These are phyloP conservation scores for Willowsia nigromaculata DNA, from an alignment of 2,888 invertebrate species.

Conservation along the genomic window DNA sequence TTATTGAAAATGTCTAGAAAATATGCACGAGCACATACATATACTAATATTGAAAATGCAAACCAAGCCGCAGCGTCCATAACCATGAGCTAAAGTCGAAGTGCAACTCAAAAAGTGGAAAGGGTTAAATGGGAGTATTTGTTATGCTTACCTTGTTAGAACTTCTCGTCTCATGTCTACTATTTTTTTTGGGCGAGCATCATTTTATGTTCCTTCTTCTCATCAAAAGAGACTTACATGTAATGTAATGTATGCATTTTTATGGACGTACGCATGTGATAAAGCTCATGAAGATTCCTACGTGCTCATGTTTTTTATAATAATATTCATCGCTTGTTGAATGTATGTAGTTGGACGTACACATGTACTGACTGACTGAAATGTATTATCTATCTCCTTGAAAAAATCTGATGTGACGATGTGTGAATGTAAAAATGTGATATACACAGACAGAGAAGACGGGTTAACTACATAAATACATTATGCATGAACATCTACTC, in stretches of 20 bases:
- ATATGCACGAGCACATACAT: neutral
- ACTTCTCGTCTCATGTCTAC: neutral
- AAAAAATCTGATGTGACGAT: slow-evolving; percentile 37
- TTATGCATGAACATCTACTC: slow-evolving; percentile 23
- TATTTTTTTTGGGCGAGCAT: slow-evolving; percentile 12
- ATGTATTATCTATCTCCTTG: slow-evolving; percentile 42
- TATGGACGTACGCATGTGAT: slow-evolving; percentile 36
- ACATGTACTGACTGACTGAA: slow-evolving; percentile 11
- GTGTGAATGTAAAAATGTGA: slow-evolving; percentile 39
- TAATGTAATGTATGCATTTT: too few relatives aligned
- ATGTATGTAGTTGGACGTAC: neutral
- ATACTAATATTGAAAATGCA: neutral
- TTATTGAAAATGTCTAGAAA: too few relatives aligned
- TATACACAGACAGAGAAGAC: slow-evolving; percentile 8
- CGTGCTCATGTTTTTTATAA: slow-evolving; percentile 33
- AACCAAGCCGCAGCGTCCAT: neutral
- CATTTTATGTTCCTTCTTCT: slow-evolving; percentile 11
- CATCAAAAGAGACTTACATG: neutral
- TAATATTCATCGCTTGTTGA: slow-evolving; percentile 37
- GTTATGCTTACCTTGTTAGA: slow-evolving; percentile 24
- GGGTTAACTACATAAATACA: slow-evolving; percentile 32
- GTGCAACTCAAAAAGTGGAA: slow-evolving; percentile 10
- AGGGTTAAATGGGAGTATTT: slow-evolving; percentile 22
- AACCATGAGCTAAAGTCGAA: neutral
- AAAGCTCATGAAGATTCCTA: slow-evolving; percentile 23